phyloP scores from a whole-genome alignment of 2,113 vertebrate species.

The Prinia subflava region DNA sequence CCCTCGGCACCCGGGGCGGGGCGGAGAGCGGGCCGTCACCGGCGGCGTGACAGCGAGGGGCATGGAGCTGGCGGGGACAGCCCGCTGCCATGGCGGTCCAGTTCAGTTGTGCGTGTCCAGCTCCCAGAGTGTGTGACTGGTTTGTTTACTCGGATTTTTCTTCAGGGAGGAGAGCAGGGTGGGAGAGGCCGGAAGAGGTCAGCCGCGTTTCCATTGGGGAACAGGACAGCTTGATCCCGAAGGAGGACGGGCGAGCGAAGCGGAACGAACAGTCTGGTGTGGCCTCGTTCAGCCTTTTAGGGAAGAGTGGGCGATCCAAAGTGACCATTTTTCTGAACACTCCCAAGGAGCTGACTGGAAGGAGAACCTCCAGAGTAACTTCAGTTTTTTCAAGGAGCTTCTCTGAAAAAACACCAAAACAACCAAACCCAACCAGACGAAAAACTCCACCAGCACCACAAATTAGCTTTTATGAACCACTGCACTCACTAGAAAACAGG shows the following conservation, averaged over 20 bases:
- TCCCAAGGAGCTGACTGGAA: neutral
- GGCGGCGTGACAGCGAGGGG: neutral
- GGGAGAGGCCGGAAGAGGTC: neutral
- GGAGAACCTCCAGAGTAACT: neutral
- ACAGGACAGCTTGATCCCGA: neutral
- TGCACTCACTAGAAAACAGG: neutral
- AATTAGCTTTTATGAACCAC: neutral
- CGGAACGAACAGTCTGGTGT: neutral
- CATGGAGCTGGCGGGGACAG: fast-evolving
- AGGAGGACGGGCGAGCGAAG: neutral
- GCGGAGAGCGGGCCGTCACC: neutral
- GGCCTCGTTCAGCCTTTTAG: neutral
- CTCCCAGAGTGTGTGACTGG: neutral
- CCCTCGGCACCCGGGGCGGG: no score
- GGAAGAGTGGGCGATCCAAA: neutral
- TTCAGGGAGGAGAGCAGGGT: neutral
- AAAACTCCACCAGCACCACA: neutral
- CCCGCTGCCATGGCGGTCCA: fast-evolving
- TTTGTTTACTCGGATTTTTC: neutral
- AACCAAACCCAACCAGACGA: neutral
- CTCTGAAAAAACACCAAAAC: neutral
- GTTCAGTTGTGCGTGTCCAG: neutral
- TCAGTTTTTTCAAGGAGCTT: neutral
- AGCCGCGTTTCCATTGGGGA: neutral
- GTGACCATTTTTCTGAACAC: neutral